These are phyloP conservation scores for Sardinella longiceps DNA, from an alignment of 2,797 vertebrate species.

Conservation along the genomic window DNA sequence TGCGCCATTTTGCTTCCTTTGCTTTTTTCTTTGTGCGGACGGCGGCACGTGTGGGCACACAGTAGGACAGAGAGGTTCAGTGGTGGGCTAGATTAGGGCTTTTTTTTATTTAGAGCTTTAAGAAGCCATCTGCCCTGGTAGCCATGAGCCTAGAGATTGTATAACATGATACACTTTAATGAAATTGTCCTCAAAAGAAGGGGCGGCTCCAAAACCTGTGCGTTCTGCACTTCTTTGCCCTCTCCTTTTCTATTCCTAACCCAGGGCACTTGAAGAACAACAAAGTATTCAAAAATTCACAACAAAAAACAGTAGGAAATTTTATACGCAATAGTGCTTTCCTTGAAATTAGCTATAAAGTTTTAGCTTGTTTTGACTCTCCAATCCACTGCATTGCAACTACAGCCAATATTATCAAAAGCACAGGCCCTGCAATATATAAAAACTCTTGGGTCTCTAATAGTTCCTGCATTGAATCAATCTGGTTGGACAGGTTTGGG, in stretches of 20 bases:
- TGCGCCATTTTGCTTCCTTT: neutral
- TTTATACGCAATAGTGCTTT: neutral
- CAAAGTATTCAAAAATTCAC: neutral
- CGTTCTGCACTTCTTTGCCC: neutral
- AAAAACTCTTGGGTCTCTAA: slow-evolving; percentile 9
- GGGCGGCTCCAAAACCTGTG: slow-evolving; percentile 40
- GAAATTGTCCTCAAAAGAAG: slow-evolving; percentile 36
- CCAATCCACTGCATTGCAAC: neutral
- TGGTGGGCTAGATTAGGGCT: neutral
- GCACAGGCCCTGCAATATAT: neutral
- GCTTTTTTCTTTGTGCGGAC: slow-evolving; percentile 21
- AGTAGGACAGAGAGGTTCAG: slow-evolving; percentile 25
- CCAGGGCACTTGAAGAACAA: neutral
- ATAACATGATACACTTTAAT: slow-evolving; percentile 39
- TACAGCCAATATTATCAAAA: neutral
- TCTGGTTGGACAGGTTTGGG: slow-evolving; percentile 15
- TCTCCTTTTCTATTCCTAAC: neutral
- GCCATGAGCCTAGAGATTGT: slow-evolving; percentile 28
- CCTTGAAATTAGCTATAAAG: neutral
- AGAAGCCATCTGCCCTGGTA: slow-evolving; percentile 32
- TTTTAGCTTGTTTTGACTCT: neutral
- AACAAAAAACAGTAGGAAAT: neutral
- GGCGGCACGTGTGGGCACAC: slow-evolving; percentile 33
- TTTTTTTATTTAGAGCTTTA: slow-evolving; percentile 36
- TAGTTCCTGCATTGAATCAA: slow-evolving; percentile 7